A percentile compares a stretch with the other conserved stretches of the same genome.
Evolutionary conservation across 2,797 vertebrate species (phyloP).

Genomic region (Hippopotamyrus pictus): DNA sequence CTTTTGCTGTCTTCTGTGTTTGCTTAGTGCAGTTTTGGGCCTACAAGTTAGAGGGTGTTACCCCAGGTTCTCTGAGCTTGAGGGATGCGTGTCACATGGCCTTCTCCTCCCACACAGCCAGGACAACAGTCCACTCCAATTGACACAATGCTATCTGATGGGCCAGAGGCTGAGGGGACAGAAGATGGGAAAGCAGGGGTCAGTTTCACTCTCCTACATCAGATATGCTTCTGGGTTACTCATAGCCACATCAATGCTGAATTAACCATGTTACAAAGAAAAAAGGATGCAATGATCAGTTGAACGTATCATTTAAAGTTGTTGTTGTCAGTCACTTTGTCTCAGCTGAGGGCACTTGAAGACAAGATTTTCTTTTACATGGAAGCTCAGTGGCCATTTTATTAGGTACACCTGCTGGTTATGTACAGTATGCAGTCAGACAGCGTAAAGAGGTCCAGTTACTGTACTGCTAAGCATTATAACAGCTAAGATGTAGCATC

Average conservation of each 20-base stretch:
- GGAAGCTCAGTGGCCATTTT: neutral
- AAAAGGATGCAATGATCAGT: neutral
- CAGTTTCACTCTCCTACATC: slow-evolving; percentile 47
- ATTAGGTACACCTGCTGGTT: neutral
- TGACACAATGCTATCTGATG: slow-evolving; percentile 38
- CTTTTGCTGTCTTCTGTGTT: neutral
- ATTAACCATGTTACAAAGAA: neutral
- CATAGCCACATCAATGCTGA: neutral
- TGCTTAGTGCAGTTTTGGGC: neutral
- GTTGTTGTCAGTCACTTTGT: neutral
- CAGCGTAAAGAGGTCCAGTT: neutral
- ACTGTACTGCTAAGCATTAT: neutral
- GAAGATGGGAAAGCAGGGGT: slow-evolving; percentile 34
- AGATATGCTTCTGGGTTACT: neutral
- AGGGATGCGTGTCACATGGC: neutral
- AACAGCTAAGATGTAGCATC: neutral
- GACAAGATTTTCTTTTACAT: neutral
- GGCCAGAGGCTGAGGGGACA: slow-evolving; percentile 25
- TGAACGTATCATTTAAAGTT: neutral
- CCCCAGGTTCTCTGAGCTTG: neutral
- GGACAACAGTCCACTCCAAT: slow-evolving; percentile 59
- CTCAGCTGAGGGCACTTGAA: neutral
- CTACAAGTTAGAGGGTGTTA: neutral
- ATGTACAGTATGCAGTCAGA: neutral
- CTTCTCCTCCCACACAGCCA: slow-evolving; percentile 41